These are phyloP conservation scores for Sisyra nigra DNA, from an alignment of 2,888 invertebrate species.

Conservation along the genomic window DNA sequence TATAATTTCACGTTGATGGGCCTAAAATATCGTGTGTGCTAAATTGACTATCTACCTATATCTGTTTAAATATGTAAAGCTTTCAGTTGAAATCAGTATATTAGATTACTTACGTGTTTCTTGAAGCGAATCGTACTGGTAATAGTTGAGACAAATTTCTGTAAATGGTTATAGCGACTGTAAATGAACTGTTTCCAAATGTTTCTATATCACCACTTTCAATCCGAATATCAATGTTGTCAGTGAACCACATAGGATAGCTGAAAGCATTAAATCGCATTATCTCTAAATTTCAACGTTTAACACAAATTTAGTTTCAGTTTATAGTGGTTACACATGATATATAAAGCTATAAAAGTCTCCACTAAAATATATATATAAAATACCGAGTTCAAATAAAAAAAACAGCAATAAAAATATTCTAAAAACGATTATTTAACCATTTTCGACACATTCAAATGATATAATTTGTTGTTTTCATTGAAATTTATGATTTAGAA, in stretches of 20 bases:
- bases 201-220: conserved; percentile 12
- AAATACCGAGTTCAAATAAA: too few relatives aligned
- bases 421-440: too few relatives aligned
- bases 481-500: too few relatives aligned
- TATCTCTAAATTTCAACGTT: background rate
- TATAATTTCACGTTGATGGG: too few relatives aligned
- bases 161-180: conserved; percentile 35
- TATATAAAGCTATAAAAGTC: too few relatives aligned
- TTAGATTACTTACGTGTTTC: conserved; percentile 38
- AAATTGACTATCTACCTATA: too few relatives aligned
- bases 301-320: too few relatives aligned
- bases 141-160: conserved; percentile 44
- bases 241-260: conserved; percentile 28
- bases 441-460: too few relatives aligned
- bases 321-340: too few relatives aligned
- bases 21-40: too few relatives aligned
- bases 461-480: too few relatives aligned
- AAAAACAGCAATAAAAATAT: too few relatives aligned
- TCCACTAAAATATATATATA: background rate
- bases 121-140: conserved; percentile 41
- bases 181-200: conserved; percentile 16
- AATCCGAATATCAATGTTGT: conserved; percentile 25
- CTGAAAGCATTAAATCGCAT: conserved; percentile 16
- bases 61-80: conserved; percentile 6
- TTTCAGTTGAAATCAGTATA: conserved; percentile 2